Percentiles rank a stretch among this genome's conserved stretches.
Evolutionary conservation across 1,140 invertebrate species (phyloP).

Genomic region (Prorops nasuta): DNA sequence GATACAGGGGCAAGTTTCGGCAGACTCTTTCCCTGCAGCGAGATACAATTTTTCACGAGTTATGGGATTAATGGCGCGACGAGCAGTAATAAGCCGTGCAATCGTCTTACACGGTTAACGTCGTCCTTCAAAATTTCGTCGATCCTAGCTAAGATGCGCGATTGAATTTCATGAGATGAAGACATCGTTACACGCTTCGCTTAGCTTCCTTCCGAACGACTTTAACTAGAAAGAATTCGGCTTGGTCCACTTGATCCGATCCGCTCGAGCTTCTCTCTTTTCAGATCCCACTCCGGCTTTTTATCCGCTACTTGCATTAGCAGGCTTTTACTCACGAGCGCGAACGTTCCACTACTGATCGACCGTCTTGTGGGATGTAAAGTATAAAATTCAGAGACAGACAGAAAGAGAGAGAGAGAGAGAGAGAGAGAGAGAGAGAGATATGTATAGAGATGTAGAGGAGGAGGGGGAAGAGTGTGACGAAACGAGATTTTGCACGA

Average conservation of each 20-base stretch:
- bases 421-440: slow-evolving; percentile 5
- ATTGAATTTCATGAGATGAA: slow-evolving; percentile 46
- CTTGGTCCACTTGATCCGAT: slow-evolving; percentile 20
- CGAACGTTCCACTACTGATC: slow-evolving; percentile 39
- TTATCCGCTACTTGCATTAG: too few species aligned
- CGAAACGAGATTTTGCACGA: not conserved
- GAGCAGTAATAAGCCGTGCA: slow-evolving; percentile 20
- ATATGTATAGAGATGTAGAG: slow-evolving; percentile 7
- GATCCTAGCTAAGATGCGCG: slow-evolving; percentile 27
- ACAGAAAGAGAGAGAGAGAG: slow-evolving; percentile 16
- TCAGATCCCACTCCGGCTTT: too few species aligned
- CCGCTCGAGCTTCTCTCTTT: too few species aligned
- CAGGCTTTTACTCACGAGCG: too few species aligned
- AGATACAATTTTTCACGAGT: too few species aligned
- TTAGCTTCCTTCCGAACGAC: slow-evolving; percentile 29
- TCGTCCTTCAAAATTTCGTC: slow-evolving; percentile 31
- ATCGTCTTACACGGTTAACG: slow-evolving; percentile 18
- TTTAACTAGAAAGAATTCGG: slow-evolving; percentile 19
- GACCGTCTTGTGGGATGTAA: slow-evolving; percentile 22
- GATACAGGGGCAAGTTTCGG: too few species aligned
- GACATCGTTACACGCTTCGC: slow-evolving; percentile 38
- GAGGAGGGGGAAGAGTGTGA: not conserved
- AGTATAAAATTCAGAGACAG: too few species aligned
- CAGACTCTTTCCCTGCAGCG: too few species aligned
- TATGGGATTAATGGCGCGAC: slow-evolving; percentile 23